A percentile compares a stretch with the other conserved stretches of the same genome.
phyloP scores from a whole-genome alignment of 2,888 invertebrate genomes.

The Mactromeris polynyma region DNA sequence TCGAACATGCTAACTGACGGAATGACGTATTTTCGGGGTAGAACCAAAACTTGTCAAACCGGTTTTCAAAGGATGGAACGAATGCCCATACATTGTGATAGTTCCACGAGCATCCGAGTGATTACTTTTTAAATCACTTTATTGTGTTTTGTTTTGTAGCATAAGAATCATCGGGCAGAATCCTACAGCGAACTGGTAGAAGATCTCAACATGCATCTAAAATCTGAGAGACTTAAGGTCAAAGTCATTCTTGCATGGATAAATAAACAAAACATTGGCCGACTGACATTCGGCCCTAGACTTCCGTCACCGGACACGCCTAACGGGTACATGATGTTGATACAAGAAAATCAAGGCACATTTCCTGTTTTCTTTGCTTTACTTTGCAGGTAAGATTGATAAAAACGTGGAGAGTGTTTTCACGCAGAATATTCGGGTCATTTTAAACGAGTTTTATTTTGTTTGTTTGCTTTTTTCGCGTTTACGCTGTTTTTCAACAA shows the following conservation, averaged over 20 bases:
- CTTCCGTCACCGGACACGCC: constrained; percentile 59
- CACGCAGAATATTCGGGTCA: no score
- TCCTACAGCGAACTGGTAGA: constrained; percentile 49
- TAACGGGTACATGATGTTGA: constrained; percentile 69
- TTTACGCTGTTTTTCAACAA: no score
- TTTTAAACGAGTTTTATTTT: no score
- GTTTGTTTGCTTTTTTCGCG: no score
- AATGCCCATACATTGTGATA: no score
- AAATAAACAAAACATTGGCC: constrained; percentile 63
- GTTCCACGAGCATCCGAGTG: no score
- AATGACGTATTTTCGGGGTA: background rate
- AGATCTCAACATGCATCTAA: constrained; percentile 54
- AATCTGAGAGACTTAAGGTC: constrained; percentile 63
- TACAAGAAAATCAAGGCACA: constrained; percentile 65
- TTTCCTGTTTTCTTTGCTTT: constrained; percentile 69
- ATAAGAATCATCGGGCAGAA: constrained; percentile 54
- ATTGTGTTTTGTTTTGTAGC: constrained; percentile 23
- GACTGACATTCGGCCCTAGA: constrained; percentile 47
- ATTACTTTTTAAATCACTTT: no score
- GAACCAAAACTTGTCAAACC: no score
- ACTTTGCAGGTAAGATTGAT: constrained; percentile 66
- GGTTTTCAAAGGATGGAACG: no score
- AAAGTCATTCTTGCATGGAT: constrained; percentile 71
- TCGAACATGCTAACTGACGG: background rate
- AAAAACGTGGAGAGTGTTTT: no score